A percentile compares a stretch with the other conserved stretches of the same genome.
phyloP scores from a whole-genome alignment of 2,113 vertebrate genomes.

The Nothobranchius furzeri region DNA sequence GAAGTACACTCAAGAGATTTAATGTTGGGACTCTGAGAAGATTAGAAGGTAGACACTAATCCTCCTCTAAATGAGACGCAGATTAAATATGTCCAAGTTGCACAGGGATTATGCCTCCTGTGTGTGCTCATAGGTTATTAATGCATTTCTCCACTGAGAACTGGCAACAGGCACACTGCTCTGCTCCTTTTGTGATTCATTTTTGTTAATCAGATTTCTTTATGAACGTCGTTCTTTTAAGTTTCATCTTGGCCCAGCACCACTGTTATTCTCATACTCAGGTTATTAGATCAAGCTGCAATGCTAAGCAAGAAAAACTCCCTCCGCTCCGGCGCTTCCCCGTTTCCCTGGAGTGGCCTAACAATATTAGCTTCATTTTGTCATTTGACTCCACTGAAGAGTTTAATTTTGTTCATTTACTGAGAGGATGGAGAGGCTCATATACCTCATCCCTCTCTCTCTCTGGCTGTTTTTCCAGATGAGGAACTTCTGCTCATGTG shows the following conservation, averaged over 20 bases:
- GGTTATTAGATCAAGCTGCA: constrained; percentile 58
- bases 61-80: constrained; percentile 69
- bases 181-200: constrained; percentile 35
- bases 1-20: constrained; percentile 65
- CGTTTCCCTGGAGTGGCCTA: constrained; percentile 37
- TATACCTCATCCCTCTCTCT: constrained; percentile 12
- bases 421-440: constrained; percentile 25
- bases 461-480: neutral
- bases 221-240: constrained; percentile 39
- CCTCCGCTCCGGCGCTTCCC: constrained; percentile 24
- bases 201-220: constrained; percentile 28
- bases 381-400: constrained; percentile 57
- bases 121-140: constrained; percentile 51
- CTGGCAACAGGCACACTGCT: constrained; percentile 29
- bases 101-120: constrained; percentile 50
- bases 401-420: constrained; percentile 58
- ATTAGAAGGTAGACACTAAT: constrained; percentile 69
- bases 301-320: constrained; percentile 52
- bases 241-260: constrained; percentile 33
- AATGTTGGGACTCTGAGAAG: constrained; percentile 60
- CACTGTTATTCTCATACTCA: constrained; percentile 18
- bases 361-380: constrained; percentile 55
- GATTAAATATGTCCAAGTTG: constrained; percentile 70
- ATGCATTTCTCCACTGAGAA: constrained; percentile 31
- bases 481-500: constrained; percentile 8